Conservation (phyloP, 2,797 vertebrate genomes). For the Falco novaeseelandiae region DNA sequence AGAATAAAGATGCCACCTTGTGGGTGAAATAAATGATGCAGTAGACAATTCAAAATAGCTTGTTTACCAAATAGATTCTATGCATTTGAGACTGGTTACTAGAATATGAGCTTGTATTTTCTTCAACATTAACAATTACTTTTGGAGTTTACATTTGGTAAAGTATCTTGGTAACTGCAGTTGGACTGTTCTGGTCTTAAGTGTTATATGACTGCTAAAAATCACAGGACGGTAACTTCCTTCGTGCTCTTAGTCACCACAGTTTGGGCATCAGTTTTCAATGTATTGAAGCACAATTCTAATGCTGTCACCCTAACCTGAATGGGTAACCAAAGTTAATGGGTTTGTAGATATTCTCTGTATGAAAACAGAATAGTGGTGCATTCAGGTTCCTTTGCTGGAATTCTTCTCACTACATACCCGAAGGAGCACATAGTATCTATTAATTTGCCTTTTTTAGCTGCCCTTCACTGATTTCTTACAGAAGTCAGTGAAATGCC, state of each 20-base stretch:
- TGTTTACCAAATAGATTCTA: neutral
- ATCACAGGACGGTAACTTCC: neutral
- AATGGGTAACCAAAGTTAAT: neutral
- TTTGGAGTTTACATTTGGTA: fast-evolving
- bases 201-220: neutral
- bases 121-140: neutral
- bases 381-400: neutral
- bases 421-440: neutral
- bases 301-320: neutral
- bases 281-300: neutral
- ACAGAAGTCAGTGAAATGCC: neutral
- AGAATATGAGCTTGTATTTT: neutral
- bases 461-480: neutral
- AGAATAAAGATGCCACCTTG: constrained; percentile 53
- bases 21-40: constrained; percentile 33
- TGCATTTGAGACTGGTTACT: neutral
- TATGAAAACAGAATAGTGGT: neutral
- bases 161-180: neutral
- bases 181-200: neutral
- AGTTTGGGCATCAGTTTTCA: neutral
- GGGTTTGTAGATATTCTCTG: neutral
- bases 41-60: neutral
- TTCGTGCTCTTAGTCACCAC: neutral
- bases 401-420: neutral
- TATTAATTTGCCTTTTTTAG: neutral